Base-by-base conservation (phyloP, 37 sponge, comb jelly and placozoan genomes). In the Bolinopsis microptera region DNA sequence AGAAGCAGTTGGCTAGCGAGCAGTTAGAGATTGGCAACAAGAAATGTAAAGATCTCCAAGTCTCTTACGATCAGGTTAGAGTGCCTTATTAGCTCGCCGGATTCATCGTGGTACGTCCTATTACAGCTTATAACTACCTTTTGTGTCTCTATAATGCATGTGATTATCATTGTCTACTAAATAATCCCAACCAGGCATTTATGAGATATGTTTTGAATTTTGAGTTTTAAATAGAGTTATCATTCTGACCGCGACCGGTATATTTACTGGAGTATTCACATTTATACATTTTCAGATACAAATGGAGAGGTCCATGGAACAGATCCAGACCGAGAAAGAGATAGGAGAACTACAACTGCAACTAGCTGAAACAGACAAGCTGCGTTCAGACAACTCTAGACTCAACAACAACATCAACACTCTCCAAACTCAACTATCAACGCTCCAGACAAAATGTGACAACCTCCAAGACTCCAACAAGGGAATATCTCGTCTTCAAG, bases 221-320 rank as follows among this genome's bases (percentile, higher is more conserved):
- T n/a, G n/a, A n/a, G n/a, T n/a, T n/a, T n/a, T n/a, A n/a, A n/a
- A n/a, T n/a, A n/a, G n/a, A n/a, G n/a, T n/a, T n/a, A n/a, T n/a
- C n/a, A n/a, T n/a, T n/a, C n/a, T n/a, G n/a, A n/a, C n/a, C n/a
- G n/a, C n/a, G n/a, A n/a, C n/a, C n/a, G n/a, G n/a, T n/a, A n/a
- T n/a, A n/a, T n/a, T n/a, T n/a, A n/a, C n/a, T n/a, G n/a, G n/a
- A n/a, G 9, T 48, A 18, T 48, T 48, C 61, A 18, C 5, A 48
- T 48, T 48, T 48, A 48, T 5, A 48, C 5, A 5, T 48, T 48
- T 48, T 18, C 74, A 77, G 80, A 34, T 77, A 21, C 21, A 27
- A 0, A 77, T 77, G 80, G 80, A 77, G 18, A 77, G 80, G 37
- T 77, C 80, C 1, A 77, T 77, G 80, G 80, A 77, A 18, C 80